Percentiles rank a stretch among this genome's conserved stretches.
Conservation (phyloP, 2,888 invertebrate genomes). For the Coelinius sp. region DNA sequence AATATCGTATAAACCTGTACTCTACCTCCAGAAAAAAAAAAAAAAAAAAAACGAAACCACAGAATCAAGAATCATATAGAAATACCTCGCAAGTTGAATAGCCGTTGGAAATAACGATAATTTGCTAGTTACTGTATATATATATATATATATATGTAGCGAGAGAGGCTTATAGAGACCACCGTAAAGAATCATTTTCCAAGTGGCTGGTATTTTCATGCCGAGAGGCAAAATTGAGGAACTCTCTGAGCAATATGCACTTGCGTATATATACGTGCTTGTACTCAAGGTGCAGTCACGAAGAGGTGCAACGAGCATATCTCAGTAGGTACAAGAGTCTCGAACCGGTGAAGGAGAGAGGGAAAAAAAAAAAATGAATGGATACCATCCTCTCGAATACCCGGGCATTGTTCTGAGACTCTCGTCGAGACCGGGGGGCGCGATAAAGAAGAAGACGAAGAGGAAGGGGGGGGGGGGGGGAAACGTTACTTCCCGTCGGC, state of each 20-base stretch:
- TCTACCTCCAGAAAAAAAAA: background rate
- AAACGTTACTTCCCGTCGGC: background rate
- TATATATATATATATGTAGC: conserved; percentile 24
- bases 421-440: conserved; percentile 5
- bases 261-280: conserved; percentile 17
- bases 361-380: conserved; percentile 22
- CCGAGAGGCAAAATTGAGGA: conserved; percentile 23
- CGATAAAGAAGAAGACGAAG: conserved; percentile 6
- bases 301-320: conserved; percentile 33
- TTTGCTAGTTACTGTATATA: conserved; percentile 24
- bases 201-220: conserved; percentile 25
- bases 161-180: conserved; percentile 18
- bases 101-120: conserved; percentile 26
- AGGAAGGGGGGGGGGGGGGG: conserved; percentile 17
- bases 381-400: conserved; percentile 6
- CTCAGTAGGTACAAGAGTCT: conserved; percentile 27
- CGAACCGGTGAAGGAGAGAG: conserved; percentile 8
- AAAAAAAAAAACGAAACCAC: background rate
- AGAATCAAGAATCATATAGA: conserved; percentile 1
- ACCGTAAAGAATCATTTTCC: conserved; percentile 26
- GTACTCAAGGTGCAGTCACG: conserved; percentile 24
- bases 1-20: no score
- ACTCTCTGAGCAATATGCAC: conserved; percentile 19
- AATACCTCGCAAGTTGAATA: conserved; percentile 19
- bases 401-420: conserved; percentile 17